phyloP scores from a whole-genome alignment of 1,140 invertebrate species.

The Drosophila eugracilis region DNA sequence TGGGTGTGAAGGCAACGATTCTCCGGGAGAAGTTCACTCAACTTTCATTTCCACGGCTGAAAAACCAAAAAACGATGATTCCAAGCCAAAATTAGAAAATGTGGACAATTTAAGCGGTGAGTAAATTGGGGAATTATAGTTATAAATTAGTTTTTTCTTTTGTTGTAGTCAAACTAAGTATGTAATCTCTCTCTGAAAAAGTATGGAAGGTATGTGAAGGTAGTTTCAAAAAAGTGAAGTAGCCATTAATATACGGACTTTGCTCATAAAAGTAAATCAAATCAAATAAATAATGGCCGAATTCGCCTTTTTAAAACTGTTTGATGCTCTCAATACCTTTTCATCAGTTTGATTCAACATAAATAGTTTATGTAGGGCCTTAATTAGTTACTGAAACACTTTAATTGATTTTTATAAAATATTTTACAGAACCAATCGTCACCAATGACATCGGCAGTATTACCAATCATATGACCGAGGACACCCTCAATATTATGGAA shows the following conservation, averaged over 20 bases:
- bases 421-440: neutral
- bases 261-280: no score
- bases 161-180: neutral
- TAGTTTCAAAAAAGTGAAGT: neutral
- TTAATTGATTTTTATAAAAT: no score
- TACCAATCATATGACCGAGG: conserved; percentile 93
- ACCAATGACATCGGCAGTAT: conserved; percentile 88
- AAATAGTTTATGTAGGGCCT: no score
- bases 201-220: no score
- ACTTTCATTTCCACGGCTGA: conserved; percentile 31
- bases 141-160: neutral
- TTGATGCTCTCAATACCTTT: no score
- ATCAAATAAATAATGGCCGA: no score
- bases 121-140: conserved; percentile 2
- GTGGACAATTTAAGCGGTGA: conserved; percentile 4
- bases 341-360: no score
- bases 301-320: no score
- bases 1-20: conserved; percentile 30
- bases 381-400: no score
- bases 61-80: conserved; percentile 17
- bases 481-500: conserved; percentile 92
- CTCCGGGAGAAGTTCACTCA: conserved; percentile 16
- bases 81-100: conserved; percentile 9
- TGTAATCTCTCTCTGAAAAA: no score
- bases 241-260: no score